phyloP scores from a whole-genome alignment of 2,888 invertebrate species.

The Panzeria rudis region DNA sequence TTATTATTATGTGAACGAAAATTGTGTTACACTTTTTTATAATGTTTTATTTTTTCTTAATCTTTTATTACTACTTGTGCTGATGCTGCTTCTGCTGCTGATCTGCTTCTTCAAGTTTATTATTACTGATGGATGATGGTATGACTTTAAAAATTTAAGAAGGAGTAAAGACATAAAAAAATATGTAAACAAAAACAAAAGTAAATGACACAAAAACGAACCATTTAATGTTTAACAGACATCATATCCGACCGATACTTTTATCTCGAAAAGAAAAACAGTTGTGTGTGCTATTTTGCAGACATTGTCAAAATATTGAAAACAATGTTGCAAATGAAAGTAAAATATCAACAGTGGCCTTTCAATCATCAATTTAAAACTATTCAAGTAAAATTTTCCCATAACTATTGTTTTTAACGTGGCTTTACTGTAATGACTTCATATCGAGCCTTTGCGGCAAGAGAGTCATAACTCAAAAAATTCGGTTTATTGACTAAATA shows the following conservation, averaged over 20 bases:
- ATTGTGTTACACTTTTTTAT: slow-evolving; percentile 31
- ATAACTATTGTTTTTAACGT: neutral
- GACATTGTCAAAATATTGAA: slow-evolving; percentile 28
- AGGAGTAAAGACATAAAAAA: neutral
- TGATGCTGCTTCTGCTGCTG: neutral
- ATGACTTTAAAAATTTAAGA: slow-evolving; percentile 28
- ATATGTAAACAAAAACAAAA: neutral
- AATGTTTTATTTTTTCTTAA: neutral
- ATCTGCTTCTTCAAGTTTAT: slow-evolving; percentile 43
- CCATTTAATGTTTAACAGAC: slow-evolving; percentile 59
- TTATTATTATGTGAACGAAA: slow-evolving; percentile 31
- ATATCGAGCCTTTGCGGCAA: too few species aligned
- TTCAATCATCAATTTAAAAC: neutral
- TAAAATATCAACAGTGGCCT: slow-evolving; percentile 27
- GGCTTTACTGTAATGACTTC: slow-evolving; percentile 19
- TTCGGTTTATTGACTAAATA: too few species aligned
- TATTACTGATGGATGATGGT: slow-evolving; percentile 12
- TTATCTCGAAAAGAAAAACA: slow-evolving; percentile 10
- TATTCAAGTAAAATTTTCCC: neutral
- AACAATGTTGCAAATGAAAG: slow-evolving; percentile 50
- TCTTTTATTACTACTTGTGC: neutral
- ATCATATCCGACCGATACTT: slow-evolving; percentile 61
- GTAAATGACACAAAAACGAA: slow-evolving; percentile 30
- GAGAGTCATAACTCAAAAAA: too few species aligned
- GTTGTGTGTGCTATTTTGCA: slow-evolving; percentile 2